Conservation (phyloP, 2,113 vertebrate genomes). For the human region DNA sequence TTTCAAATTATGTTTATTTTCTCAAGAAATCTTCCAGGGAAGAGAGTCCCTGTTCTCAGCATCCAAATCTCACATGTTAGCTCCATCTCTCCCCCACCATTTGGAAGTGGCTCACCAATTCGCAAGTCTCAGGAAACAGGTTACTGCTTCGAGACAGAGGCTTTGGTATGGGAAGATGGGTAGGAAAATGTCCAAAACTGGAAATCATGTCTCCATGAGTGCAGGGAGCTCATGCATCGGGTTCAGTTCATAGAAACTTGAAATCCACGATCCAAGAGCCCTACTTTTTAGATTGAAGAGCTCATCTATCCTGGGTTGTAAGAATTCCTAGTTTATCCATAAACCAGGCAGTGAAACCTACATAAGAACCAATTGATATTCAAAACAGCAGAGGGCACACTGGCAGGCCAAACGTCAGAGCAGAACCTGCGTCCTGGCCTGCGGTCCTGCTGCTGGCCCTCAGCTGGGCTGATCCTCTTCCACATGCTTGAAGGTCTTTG, state of each 20-base stretch:
- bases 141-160: not conserved
- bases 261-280: not conserved
- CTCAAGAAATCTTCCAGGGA: not conserved
- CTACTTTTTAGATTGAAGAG: not conserved
- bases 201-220: not conserved
- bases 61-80: not conserved
- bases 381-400: not conserved
- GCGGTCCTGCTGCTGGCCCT: not conserved
- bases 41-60: not conserved
- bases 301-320: not conserved
- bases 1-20: not conserved
- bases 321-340: not conserved
- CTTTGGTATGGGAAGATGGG: not conserved
- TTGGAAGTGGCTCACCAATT: not conserved
- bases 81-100: not conserved
- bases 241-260: not conserved
- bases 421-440: too few species aligned
- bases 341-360: not conserved
- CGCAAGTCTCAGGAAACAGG: not conserved
- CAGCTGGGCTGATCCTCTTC: not conserved
- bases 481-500: not conserved
- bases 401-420: not conserved
- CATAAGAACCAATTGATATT: accelerated
- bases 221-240: not conserved
- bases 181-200: not conserved